Evolutionary conservation across 2,888 invertebrate genomes (phyloP), one percentile per base, ranked within the genome.

Genomic region (Drosophila pullipes): DNA sequence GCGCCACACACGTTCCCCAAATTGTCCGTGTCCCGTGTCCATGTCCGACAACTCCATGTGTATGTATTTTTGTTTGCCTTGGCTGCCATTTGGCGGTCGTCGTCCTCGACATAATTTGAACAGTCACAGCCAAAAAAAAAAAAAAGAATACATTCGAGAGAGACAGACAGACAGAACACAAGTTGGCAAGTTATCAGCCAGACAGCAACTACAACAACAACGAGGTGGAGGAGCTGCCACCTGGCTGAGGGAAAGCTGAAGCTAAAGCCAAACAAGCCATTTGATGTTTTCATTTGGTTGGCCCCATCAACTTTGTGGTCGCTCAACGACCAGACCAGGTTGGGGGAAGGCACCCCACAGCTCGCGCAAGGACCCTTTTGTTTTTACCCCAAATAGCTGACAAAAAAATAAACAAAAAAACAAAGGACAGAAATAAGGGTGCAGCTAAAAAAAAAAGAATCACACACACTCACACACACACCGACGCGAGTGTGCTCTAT

Each of bases 21-120:
- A 85, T 85, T 83, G 84, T 82, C 72, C 83, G 59, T 75, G 77
- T 82, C 71, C 70, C 52, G 30, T 57, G 57, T 57, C 49, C 72
- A 28, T 53, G 50, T 70, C 31, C 57, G 53, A n/a, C 47, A 52
- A 41, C 47, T 61, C 35, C 28, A 60, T 54, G 22, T 50, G 64
- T 78, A 58, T 72, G 55, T 59, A 47, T 28, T 25, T 82, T 60
- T 81, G 82, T 83, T 84, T 84, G 81, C 75, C 70, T 77, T 79
- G 66, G 65, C 76, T 77, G 87, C 82, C 84, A 86, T 88, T 86
- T 86, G 86, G 81, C 85, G 85, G 88, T 86, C 83, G 85, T 85
- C 86, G 88, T 84, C 84, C 86, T 81, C 83, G 86, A 83, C 87
- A 89, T 89, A 89, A 89, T 89, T 89, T 89, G 75, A 81, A 68